phyloP scores from a whole-genome alignment of 2,888 invertebrate genomes.

The Xestobium rufovillosum region DNA sequence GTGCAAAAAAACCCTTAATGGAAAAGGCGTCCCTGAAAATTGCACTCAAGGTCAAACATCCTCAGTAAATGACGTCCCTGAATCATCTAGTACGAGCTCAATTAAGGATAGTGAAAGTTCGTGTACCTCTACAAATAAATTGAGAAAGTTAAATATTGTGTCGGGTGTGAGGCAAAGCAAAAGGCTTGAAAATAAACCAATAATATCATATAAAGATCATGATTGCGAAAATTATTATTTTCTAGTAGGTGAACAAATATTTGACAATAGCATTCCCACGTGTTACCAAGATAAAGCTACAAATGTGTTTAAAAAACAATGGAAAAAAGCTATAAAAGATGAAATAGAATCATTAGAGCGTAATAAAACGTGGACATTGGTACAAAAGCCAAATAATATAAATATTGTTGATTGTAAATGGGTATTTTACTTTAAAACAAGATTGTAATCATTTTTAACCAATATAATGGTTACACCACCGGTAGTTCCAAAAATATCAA shows the following conservation, averaged over 20 bases:
- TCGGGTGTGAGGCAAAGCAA: constrained; percentile 7
- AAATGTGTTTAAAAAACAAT: constrained; percentile 19
- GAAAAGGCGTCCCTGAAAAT: constrained; percentile 8
- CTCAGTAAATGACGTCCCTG: constrained; percentile 7
- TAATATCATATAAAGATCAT: constrained; percentile 3
- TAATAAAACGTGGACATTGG: constrained; percentile 23
- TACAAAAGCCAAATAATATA: constrained; percentile 18
- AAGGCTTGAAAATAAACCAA: constrained; percentile 5
- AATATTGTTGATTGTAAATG: constrained; percentile 24
- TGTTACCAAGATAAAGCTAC: constrained; percentile 19
- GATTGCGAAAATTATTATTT: constrained; percentile 4
- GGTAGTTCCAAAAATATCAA: no score
- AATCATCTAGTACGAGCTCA: neutral
- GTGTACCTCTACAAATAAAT: no score
- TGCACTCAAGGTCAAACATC: constrained; percentile 8
- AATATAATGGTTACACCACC: no score
- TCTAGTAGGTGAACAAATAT: no score
- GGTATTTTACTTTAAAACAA: constrained; percentile 17
- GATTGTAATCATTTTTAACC: no score
- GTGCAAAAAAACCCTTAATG: constrained; percentile 4
- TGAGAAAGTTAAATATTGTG: neutral
- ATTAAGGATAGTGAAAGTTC: no score
- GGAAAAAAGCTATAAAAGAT: constrained; percentile 23
- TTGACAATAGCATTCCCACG: neutral
- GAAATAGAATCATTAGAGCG: constrained; percentile 22